Conservation (phyloP, 2,797 vertebrate genomes). For the Acanthurus leucopareius region DNA sequence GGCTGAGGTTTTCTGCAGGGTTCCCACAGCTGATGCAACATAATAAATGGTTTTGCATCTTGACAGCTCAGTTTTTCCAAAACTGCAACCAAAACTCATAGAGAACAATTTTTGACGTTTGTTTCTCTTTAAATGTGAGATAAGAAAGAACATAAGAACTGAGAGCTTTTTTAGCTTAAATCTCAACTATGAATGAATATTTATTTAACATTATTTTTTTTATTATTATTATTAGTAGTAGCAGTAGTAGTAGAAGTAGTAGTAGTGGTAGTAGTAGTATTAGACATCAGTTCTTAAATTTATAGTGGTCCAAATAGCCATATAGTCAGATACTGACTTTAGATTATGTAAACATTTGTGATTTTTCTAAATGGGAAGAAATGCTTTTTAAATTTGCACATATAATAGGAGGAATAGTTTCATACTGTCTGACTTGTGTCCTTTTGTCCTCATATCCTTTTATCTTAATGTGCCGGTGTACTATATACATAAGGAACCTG, state of each 20-base stretch:
- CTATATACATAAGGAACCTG: too few relatives aligned
- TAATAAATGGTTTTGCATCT: neutral
- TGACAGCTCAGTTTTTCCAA: neutral
- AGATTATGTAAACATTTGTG: neutral
- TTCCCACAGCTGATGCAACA: neutral
- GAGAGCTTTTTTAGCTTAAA: neutral
- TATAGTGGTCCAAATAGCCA: neutral
- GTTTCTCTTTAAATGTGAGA: neutral
- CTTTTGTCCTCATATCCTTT: too few relatives aligned
- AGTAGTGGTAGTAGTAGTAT: too few relatives aligned
- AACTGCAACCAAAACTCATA: too few relatives aligned
- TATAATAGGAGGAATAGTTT: too few relatives aligned
- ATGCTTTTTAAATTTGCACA: too few relatives aligned
- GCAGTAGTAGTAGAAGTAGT: too few relatives aligned
- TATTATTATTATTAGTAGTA: too few relatives aligned
- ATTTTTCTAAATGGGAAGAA: too few relatives aligned
- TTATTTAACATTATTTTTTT: constrained; percentile 8
- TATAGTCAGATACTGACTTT: neutral
- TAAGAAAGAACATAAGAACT: neutral
- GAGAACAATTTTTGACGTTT: neutral
- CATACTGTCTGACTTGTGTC: too few relatives aligned
- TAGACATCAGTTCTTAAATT: too few relatives aligned
- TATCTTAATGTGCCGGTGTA: too few relatives aligned
- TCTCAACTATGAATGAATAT: neutral
- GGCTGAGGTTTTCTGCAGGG: neutral